Conservation (phyloP, 30 jellyfish, hydroid and myxozoan species). For the Sanderia malayensis region DNA sequence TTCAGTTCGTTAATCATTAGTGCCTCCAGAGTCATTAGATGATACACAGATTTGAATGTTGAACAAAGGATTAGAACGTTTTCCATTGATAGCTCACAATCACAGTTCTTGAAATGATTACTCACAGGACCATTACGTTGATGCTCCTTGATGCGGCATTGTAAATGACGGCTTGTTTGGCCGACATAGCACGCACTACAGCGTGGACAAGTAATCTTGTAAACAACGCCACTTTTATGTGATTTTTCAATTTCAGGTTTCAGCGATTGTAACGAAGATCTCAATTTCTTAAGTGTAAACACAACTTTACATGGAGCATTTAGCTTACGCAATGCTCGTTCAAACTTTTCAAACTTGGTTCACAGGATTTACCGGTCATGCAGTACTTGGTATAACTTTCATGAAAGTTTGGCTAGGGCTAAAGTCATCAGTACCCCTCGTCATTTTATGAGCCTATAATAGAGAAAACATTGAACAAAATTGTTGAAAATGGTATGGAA, state of each 20-base stretch:
- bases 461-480: no score
- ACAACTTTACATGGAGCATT: no score
- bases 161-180: constrained; percentile 8
- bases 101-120: constrained; percentile 10
- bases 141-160: constrained; percentile 9
- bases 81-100: constrained; percentile 17
- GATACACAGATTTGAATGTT: constrained; percentile 9
- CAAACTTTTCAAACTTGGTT: no score
- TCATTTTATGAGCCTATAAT: no score
- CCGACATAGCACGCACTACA: constrained; percentile 19
- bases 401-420: no score
- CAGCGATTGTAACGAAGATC: constrained; percentile 4
- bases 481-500: no score
- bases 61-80: constrained; percentile 16
- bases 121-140: constrained; percentile 23
- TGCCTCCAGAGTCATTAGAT: constrained; percentile 25
- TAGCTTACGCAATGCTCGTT: no score
- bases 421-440: no score
- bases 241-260: constrained; percentile 4
- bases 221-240: constrained; percentile 11
- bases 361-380: no score
- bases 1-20: constrained; percentile 21
- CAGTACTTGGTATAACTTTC: no score
- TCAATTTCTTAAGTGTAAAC: constrained; percentile 9
- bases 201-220: constrained; percentile 13